Conservation (phyloP, 2,797 vertebrate genomes). For the Anabacerthia variegaticeps region DNA sequence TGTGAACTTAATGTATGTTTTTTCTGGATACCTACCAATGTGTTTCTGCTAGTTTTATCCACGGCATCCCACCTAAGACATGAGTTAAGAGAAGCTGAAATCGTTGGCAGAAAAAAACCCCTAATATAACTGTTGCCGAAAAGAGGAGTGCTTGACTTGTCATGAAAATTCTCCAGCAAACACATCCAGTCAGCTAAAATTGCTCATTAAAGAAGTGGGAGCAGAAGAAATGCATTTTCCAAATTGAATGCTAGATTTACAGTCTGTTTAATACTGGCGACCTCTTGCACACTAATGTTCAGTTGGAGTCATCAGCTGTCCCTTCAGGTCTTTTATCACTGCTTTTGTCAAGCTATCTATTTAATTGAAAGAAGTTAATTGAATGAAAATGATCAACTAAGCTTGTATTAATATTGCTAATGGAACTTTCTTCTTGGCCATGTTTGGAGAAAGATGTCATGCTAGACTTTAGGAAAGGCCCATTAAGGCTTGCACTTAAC, state of each 20-base stretch:
- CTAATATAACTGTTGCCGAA: constrained; percentile 9
- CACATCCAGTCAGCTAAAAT: constrained; percentile 93
- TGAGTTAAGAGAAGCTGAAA: constrained; percentile 29
- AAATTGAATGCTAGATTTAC: constrained; percentile 99
- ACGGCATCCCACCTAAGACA: background rate
- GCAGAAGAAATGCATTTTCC: constrained; percentile 95
- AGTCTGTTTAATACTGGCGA: constrained; percentile 89
- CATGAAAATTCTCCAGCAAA: constrained; percentile 81
- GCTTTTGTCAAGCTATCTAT: constrained; percentile 99
- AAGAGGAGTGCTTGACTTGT: constrained; percentile 69
- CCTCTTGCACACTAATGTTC: constrained; percentile 97
- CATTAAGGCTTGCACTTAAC: constrained; percentile 99
- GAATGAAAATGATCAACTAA: constrained; percentile 99
- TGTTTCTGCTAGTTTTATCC: constrained; percentile 22
- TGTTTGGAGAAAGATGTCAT: constrained; percentile 98
- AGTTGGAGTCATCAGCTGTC: constrained; percentile 93
- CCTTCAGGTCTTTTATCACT: constrained; percentile 96
- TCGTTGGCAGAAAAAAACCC: background rate
- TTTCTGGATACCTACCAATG: background rate
- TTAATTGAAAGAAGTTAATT: constrained; percentile 99
- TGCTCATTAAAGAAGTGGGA: constrained; percentile 93
- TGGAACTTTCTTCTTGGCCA: constrained; percentile 99
- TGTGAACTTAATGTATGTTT: background rate
- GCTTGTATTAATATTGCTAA: constrained; percentile 99
- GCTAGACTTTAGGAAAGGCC: constrained; percentile 96